Evolutionary conservation across 1,140 invertebrate species (phyloP), one percentile per base, ranked within the genome.

Genomic region (Hyles vespertilio): DNA sequence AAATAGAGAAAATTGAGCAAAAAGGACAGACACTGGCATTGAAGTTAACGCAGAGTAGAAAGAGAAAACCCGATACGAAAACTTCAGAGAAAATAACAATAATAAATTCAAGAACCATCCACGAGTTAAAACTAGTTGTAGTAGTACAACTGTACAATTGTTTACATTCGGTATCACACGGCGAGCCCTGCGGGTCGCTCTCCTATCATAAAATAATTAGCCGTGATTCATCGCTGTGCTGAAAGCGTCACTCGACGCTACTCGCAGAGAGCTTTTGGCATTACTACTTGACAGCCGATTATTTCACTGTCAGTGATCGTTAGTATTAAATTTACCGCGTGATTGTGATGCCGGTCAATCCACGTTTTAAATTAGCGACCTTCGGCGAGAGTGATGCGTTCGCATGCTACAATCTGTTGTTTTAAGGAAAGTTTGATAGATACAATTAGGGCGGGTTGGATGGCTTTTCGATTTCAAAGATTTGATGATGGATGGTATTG

Each of bases 191-290:
- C 11, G 50, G 32, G 43, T 43, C 52, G 61, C 55, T 61, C 60
- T 53, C 56, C 61, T 62, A 74, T 82, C 77, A 77, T 76, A 79
- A 85, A 87, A 84, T 85, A 85, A 87, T 85, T 85, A 85, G 74
- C 65, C 49, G 62, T 87, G 83, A 87, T 83, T 86, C 81, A 87
- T 74, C 64, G 63, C 45, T 58, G 59, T 64, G 70, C 59, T 72
- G 73, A 81, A 75, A 82, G 71, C 75, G 73, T 81, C 76, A 72
- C 70, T 77, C 74, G 65, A 62, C 77, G 67, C 72, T 59, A 63
- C 53, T 48, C 47, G 69, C 59, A 60, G 68, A 71, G 70, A 68
- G 74, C 72, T 80, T 81, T 87, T 87, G 83, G 84, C 84, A 86
- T 79, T 73, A 74, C 71, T 47, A 66, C 81, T 71, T 83, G 84